These are phyloP conservation scores for Ophraella communa DNA, from an alignment of 2,888 invertebrate species.

Conservation along the genomic window DNA sequence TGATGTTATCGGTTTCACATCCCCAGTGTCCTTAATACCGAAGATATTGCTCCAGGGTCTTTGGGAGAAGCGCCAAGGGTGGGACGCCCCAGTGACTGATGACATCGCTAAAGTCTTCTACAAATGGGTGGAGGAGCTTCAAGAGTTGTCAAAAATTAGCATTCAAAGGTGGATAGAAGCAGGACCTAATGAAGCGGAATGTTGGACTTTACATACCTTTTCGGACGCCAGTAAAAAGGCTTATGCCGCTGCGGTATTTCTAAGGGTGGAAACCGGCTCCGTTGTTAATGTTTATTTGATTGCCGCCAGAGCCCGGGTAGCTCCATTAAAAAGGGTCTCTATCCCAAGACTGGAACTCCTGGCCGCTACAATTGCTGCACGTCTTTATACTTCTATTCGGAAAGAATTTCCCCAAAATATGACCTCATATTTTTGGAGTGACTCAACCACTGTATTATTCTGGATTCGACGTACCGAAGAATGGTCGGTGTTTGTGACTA, in stretches of 20 bases:
- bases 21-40: slow-evolving; percentile 28
- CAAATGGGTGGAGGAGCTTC: no score
- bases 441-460: slow-evolving; percentile 38
- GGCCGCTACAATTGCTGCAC: slow-evolving; percentile 25
- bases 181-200: neutral
- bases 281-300: slow-evolving; percentile 21
- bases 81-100: no score
- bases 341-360: slow-evolving; percentile 34
- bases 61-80: no score
- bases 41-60: slow-evolving; percentile 27
- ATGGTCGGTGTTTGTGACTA: slow-evolving; percentile 46
- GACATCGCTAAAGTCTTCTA: no score
- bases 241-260: slow-evolving; percentile 40
- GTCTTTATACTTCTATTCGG: no score
- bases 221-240: slow-evolving; percentile 34
- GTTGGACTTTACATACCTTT: slow-evolving; percentile 24
- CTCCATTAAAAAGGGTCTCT: slow-evolving; percentile 23
- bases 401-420: no score
- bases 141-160: no score
- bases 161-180: neutral
- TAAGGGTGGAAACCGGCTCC: neutral
- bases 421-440: no score
- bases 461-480: slow-evolving; percentile 44
- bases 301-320: slow-evolving; percentile 20
- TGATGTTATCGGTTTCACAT: slow-evolving; percentile 29